Percentiles rank a stretch among this genome's conserved stretches.
Conservation (phyloP, 2,113 vertebrate species). For the Acrocephalus arundinaceus region DNA sequence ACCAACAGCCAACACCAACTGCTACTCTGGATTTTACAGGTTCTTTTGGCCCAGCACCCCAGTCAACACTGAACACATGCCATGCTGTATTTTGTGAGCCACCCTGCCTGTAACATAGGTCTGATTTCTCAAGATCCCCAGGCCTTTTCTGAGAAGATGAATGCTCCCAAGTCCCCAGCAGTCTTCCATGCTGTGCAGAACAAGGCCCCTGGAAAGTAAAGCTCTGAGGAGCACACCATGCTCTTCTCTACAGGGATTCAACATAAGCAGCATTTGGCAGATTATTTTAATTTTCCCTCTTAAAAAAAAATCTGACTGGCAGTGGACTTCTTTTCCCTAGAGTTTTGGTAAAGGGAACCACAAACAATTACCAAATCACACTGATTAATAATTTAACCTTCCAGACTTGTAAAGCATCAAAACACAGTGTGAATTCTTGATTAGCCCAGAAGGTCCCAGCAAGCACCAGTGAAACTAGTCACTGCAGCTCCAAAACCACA, state of each 20-base stretch:
- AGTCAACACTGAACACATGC: not conserved
- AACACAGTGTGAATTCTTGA: not conserved
- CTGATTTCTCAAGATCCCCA: not conserved
- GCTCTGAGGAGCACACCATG: not conserved
- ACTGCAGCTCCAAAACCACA: not conserved
- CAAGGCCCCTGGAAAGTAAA: conserved; percentile 17
- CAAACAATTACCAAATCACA: conserved; percentile 43
- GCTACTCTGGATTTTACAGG: not conserved
- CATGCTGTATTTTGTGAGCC: not conserved
- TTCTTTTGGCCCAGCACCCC: not conserved
- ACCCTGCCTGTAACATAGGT: not conserved
- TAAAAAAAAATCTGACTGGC: not conserved
- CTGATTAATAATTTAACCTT: conserved; percentile 22
- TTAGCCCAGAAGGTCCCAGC: not conserved
- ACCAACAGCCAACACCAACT: not conserved
- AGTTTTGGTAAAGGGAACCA: conserved; percentile 18
- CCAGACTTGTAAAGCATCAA: not conserved
- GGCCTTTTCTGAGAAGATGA: not conserved
- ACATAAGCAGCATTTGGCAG: not conserved
- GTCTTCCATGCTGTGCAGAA: not conserved
- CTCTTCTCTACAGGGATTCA: not conserved
- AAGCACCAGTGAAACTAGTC: not conserved
- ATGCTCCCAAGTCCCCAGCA: not conserved
- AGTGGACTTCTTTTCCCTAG: not conserved
- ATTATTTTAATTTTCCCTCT: conserved; percentile 25